Evolutionary conservation across 2,888 invertebrate species (phyloP).

Genomic region (Mythimna lalbum): DNA sequence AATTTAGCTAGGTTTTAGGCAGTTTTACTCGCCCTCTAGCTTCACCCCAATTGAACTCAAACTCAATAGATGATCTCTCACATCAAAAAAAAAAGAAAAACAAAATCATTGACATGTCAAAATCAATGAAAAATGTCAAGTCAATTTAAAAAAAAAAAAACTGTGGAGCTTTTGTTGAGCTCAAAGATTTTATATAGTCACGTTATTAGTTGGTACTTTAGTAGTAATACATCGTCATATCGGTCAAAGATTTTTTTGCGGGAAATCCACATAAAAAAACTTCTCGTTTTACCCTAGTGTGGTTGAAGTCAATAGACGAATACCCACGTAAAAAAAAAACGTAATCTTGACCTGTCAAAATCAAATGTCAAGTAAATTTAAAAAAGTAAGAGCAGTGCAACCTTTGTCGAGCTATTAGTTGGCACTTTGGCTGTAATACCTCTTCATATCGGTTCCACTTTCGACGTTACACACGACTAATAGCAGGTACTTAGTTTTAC

Average conservation of each 20-base stretch:
- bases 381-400: constrained; percentile 13
- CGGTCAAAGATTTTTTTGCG: constrained; percentile 18
- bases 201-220: constrained; percentile 22
- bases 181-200: no score
- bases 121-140: constrained; percentile 17
- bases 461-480: constrained; percentile 63
- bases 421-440: constrained; percentile 21
- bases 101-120: constrained; percentile 29
- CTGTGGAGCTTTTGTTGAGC: neutral
- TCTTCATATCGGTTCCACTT: constrained; percentile 67
- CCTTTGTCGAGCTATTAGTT: constrained; percentile 22
- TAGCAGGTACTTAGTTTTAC: constrained; percentile 69
- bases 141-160: constrained; percentile 20
- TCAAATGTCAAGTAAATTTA: constrained; percentile 10
- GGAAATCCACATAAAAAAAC: no score
- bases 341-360: constrained; percentile 30
- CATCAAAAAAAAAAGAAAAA: no score
- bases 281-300: no score
- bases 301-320: no score
- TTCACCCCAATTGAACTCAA: no score
- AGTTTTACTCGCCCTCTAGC: no score
- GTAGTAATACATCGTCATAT: constrained; percentile 44
- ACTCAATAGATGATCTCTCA: no score
- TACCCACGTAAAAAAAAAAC: no score
- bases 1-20: no score